Conservation (phyloP, 2,888 invertebrate species). For the Amiota minor region DNA sequence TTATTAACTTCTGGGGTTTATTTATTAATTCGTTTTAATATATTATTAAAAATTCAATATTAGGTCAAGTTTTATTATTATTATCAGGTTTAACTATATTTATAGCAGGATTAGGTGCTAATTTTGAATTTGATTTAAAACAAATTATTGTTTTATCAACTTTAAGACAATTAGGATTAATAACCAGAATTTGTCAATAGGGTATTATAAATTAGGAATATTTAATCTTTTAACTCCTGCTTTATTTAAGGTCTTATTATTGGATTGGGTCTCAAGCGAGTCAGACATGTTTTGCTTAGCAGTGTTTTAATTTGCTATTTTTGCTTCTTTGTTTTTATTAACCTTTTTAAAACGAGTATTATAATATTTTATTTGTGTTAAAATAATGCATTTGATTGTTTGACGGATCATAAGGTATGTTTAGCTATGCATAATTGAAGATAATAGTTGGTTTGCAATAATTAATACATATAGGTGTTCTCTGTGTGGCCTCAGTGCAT, state of each 20-base stretch:
- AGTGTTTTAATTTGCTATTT: too few relatives aligned
- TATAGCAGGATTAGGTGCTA: conserved; percentile 77
- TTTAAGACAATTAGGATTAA: conserved; percentile 83
- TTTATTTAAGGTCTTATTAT: conserved; percentile 80
- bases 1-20: conserved; percentile 86
- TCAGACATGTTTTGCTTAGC: too few relatives aligned
- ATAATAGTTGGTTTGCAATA: too few relatives aligned
- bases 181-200: conserved; percentile 79
- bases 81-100: conserved; percentile 77
- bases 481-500: too few relatives aligned
- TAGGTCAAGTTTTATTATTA: conserved; percentile 76
- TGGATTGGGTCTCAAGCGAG: too few relatives aligned
- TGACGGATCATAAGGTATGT: too few relatives aligned
- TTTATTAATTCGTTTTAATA: conserved; percentile 82
- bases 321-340: too few relatives aligned
- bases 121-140: conserved; percentile 81
- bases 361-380: too few relatives aligned
- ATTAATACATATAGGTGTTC: too few relatives aligned
- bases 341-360: too few relatives aligned
- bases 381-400: too few relatives aligned
- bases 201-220: conserved; percentile 77
- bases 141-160: conserved; percentile 87
- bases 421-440: too few relatives aligned
- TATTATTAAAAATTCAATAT: conserved; percentile 73
- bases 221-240: conserved; percentile 84